These are phyloP conservation scores for Vulpes ferrilata DNA, from an alignment of 2,113 vertebrate species.

Conservation along the genomic window DNA sequence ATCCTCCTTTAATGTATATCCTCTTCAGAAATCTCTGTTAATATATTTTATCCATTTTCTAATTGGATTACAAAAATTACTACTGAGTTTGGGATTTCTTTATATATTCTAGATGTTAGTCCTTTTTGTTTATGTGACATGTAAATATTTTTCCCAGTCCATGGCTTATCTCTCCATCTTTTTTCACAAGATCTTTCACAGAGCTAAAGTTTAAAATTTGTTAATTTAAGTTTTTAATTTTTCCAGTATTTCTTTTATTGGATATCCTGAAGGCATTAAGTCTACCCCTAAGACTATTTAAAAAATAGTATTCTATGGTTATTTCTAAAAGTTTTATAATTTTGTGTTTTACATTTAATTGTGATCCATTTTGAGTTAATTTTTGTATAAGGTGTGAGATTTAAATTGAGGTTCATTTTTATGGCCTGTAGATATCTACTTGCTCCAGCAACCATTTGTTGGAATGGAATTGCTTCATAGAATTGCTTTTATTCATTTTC, in stretches of 20 bases:
- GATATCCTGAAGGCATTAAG: background rate
- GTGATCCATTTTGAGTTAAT: background rate
- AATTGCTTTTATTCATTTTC: background rate
- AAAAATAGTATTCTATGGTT: background rate
- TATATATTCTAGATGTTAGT: conserved; percentile 5
- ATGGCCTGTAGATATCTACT: background rate
- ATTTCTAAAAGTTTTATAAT: background rate
- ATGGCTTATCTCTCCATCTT: background rate
- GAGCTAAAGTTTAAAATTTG: background rate
- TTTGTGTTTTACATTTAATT: background rate
- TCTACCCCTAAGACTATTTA: background rate
- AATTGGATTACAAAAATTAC: background rate
- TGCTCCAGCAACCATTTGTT: background rate
- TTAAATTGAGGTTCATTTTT: background rate
- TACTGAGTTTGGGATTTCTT: background rate
- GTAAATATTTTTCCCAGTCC: background rate
- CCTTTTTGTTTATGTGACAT: background rate
- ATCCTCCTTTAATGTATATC: background rate
- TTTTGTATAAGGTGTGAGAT: background rate
- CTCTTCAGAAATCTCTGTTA: conserved; percentile 12
- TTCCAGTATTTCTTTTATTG: background rate
- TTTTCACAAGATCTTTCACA: background rate
- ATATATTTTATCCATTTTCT: background rate
- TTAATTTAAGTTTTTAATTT: background rate
- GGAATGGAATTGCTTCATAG: background rate